Percentiles rank a stretch among this genome's conserved stretches.
Evolutionary conservation across 2,888 invertebrate genomes (phyloP).

Genomic region (Philopedon plagiatum): DNA sequence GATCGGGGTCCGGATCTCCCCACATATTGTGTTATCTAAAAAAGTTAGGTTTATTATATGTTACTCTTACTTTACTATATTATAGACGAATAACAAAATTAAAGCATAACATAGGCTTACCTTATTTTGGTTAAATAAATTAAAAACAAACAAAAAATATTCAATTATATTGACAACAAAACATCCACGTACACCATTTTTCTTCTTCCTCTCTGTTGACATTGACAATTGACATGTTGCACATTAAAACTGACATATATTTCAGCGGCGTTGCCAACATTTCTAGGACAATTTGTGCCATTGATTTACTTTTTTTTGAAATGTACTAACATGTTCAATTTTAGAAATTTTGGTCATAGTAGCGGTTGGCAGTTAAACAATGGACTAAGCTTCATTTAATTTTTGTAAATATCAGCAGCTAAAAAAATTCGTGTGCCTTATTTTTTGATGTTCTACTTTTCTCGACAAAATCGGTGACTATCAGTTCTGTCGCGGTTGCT

Average conservation of each 20-base stretch:
- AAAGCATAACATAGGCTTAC: background rate
- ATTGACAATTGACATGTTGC: constrained; percentile 12
- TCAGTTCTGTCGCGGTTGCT: too few species aligned
- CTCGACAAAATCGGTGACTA: too few species aligned
- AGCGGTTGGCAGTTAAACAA: too few species aligned
- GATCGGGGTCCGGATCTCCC: constrained; percentile 63
- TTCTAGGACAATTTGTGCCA: background rate
- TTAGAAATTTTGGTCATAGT: too few species aligned
- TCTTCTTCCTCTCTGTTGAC: background rate
- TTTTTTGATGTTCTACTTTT: too few species aligned
- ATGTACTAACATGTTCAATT: too few species aligned
- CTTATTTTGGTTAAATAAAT: background rate
- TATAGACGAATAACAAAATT: background rate
- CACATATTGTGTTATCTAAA: constrained; percentile 61
- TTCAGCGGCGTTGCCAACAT: background rate
- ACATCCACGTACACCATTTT: constrained; percentile 40
- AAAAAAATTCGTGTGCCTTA: too few species aligned
- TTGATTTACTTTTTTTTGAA: too few species aligned
- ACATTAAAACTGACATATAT: background rate
- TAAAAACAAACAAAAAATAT: constrained; percentile 4
- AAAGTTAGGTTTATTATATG: background rate
- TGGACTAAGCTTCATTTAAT: too few species aligned
- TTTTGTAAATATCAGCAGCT: too few species aligned
- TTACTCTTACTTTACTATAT: too few species aligned
- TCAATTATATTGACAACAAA: constrained; percentile 28